Percentiles rank a stretch among this genome's conserved stretches.
phyloP scores from a whole-genome alignment of 2,888 invertebrate species.

The Cheilosia vernalis region DNA sequence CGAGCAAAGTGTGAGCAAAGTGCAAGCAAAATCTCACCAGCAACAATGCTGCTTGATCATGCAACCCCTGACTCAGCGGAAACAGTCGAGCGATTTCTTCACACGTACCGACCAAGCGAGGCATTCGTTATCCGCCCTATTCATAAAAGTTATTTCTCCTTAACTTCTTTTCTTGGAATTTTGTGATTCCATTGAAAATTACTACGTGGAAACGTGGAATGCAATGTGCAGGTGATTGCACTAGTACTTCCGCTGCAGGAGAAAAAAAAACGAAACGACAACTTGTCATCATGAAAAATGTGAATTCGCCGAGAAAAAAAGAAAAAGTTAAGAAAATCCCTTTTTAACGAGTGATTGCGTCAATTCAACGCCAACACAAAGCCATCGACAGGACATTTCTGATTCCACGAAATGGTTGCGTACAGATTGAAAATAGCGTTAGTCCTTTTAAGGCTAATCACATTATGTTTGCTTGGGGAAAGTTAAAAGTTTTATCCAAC shows the following conservation, averaged over 20 bases:
- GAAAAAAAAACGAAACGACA: conserved; percentile 12
- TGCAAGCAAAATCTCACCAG: conserved; percentile 9
- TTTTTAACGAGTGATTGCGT: conserved; percentile 56
- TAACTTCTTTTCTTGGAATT: conserved; percentile 4
- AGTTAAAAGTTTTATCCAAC: not conserved
- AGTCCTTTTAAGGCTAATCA: not conserved
- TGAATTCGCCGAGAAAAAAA: conserved; percentile 13
- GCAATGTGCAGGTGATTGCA: conserved; percentile 68
- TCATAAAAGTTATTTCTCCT: conserved; percentile 1
- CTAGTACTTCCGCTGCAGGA: conserved; percentile 46
- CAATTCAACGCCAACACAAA: conserved; percentile 49
- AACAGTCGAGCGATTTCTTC: conserved; percentile 50
- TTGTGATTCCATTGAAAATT: conserved; percentile 66
- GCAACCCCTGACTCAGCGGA: conserved; percentile 27
- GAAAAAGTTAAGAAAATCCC: conserved; percentile 9
- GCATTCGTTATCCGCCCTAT: conserved; percentile 56
- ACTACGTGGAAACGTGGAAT: conserved; percentile 62
- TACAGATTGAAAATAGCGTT: conserved; percentile 15
- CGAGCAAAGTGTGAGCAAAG: no score
- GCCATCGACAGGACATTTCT: not conserved
- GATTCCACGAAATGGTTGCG: conserved; percentile 23
- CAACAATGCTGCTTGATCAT: conserved; percentile 7
- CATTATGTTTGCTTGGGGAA: not conserved
- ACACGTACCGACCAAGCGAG: conserved; percentile 51
- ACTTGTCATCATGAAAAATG: conserved; percentile 55